Conservation (phyloP, 2,888 invertebrate species). For the Agrilus cyanescens region DNA sequence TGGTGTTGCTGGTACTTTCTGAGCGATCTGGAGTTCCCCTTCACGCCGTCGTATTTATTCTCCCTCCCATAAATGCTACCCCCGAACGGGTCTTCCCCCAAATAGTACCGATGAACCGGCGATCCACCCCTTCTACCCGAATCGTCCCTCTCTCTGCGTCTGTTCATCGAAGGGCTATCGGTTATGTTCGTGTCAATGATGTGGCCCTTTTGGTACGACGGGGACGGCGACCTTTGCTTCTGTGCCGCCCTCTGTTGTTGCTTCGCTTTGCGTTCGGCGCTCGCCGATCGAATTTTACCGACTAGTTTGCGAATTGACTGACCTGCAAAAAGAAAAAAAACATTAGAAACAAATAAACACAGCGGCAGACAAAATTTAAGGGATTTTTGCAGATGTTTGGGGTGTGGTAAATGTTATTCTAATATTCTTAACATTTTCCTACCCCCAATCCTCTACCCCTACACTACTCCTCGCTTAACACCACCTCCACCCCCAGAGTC, state of each 20-base stretch:
- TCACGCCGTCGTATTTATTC: slow-evolving; percentile 66
- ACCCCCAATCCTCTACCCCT: too few species aligned
- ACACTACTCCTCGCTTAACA: too few species aligned
- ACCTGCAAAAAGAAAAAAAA: slow-evolving; percentile 50
- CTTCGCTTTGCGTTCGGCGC: slow-evolving; percentile 55
- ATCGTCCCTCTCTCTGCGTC: slow-evolving; percentile 7
- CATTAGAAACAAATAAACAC: too few species aligned
- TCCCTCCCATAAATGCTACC: slow-evolving; percentile 74
- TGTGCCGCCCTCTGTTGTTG: slow-evolving; percentile 38
- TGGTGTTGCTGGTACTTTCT: slow-evolving; percentile 20
- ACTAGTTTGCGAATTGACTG: slow-evolving; percentile 74
- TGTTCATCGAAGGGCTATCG: slow-evolving; percentile 20
- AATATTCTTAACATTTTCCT: too few species aligned
- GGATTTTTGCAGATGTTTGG: too few species aligned
- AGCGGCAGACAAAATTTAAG: too few species aligned
- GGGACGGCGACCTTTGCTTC: slow-evolving; percentile 42
- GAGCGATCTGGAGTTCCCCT: slow-evolving; percentile 36
- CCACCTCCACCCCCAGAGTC: too few species aligned
- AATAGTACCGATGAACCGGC: slow-evolving; percentile 67
- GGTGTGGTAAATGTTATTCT: too few species aligned
- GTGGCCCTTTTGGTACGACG: slow-evolving; percentile 45
- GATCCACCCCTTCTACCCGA: slow-evolving; percentile 24
- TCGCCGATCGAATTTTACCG: slow-evolving; percentile 67
- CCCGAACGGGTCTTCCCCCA: slow-evolving; percentile 78
- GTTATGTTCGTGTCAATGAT: slow-evolving; percentile 40